Evolutionary conservation across 2,113 vertebrate species (phyloP), one percentile per base, ranked within the genome.

Genomic region (Tinamus guttatus): DNA sequence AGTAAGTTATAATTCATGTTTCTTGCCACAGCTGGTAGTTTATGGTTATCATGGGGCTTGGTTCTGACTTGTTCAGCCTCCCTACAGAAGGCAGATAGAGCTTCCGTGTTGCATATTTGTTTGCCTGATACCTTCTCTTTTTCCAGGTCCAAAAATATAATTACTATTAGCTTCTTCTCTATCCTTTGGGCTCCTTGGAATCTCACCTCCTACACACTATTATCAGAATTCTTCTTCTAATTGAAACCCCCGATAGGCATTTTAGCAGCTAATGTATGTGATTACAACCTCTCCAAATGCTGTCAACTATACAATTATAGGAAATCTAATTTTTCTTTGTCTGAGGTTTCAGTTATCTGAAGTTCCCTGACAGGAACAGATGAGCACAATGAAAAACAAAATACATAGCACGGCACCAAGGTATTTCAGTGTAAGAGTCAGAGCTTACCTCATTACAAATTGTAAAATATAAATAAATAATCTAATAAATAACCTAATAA

Each of bases 231-330:
- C 38, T 91, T 34, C 25, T 86, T 65, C 91, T 68, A 84, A 78
- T 8, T 86, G 64, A 91, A 95, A 81, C 3, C 25, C n/a, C 68
- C 2, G 0, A 64, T 6, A 86, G 85, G 79, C 79, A 93, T 91
- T 95, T 95, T 84, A 95, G 38, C 45, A 78, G 64, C 32, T 90
- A 83, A 91, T 64, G 41, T 84, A 58, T 30, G 22, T 90, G 73
- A 94, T 88, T 94, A 65, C 79, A 93, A 68, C 9, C 51, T 77
- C 58, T 90, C 43, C 68, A 85, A 70, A 54, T 70, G 67, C 71
- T 91, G 63, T 74, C 68, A 93, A 56, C 41, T 67, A 51, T 41
- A 67, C 45, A 83, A 63, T 75, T 88, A 77, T 16, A 88, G 76
- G 28, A 83, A 93, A 94, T 86, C 15, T 43, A 81, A 56, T 85